Conservation (phyloP, 92 coral and sea anemone genomes). For the Heliopora coerulea region DNA sequence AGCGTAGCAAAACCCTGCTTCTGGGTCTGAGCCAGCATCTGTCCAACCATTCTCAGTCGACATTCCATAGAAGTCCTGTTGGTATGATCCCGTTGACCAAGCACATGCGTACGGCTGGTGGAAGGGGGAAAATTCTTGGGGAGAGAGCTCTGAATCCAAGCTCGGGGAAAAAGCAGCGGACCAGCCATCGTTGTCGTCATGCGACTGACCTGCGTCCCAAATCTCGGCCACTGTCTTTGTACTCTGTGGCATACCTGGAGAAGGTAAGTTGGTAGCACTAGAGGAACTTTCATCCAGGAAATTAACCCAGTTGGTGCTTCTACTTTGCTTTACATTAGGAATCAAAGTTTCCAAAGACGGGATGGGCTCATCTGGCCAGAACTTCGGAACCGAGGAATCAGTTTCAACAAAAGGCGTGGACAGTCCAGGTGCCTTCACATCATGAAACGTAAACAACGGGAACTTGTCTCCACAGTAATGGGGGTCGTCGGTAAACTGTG, state of each 20-base stretch:
- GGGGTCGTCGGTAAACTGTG: not conserved
- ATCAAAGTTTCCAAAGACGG: slow-evolving; percentile 54
- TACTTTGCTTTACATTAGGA: slow-evolving; percentile 53
- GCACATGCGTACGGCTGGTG: slow-evolving; percentile 11
- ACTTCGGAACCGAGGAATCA: slow-evolving; percentile 27
- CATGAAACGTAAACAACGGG: slow-evolving; percentile 35
- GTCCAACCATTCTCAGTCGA: slow-evolving; percentile 20
- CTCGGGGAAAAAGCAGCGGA: slow-evolving; percentile 46
- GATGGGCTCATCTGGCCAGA: slow-evolving; percentile 45
- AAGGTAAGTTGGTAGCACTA: slow-evolving; percentile 50
- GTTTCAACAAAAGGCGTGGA: slow-evolving; percentile 35
- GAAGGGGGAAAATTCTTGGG: slow-evolving; percentile 11
- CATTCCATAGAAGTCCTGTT: slow-evolving; percentile 21
- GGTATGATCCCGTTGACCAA: slow-evolving; percentile 32
- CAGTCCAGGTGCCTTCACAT: slow-evolving; percentile 38
- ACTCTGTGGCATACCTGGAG: slow-evolving; percentile 51
- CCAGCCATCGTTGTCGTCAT: slow-evolving; percentile 90
- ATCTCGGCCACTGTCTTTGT: slow-evolving; percentile 93
- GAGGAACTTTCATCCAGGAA: slow-evolving; percentile 76
- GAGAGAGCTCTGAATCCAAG: slow-evolving; percentile 18
- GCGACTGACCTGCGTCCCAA: slow-evolving; percentile 84
- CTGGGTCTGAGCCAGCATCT: not conserved
- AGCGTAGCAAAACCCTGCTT: not conserved
- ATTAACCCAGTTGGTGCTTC: slow-evolving; percentile 95
- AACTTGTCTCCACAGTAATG: slow-evolving; percentile 1